A percentile compares a stretch with the other conserved stretches of the same genome.
These are phyloP conservation scores for Myotis lucifugus DNA, from an alignment of 2,113 vertebrate genomes.

Conservation along the genomic window DNA sequence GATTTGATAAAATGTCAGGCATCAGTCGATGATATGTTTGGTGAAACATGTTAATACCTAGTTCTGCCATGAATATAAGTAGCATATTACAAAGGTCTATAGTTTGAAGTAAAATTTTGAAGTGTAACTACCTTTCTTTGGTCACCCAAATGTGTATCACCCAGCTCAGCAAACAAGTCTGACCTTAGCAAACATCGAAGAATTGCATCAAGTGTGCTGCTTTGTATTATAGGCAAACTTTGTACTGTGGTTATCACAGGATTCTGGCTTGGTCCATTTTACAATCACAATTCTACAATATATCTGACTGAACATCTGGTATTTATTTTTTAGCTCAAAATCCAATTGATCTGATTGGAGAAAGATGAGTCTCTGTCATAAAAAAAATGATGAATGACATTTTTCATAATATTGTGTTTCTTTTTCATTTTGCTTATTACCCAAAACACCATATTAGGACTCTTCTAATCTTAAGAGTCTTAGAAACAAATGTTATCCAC, in stretches of 20 bases:
- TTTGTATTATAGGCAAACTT: not conserved
- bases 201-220: not conserved
- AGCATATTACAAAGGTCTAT: not conserved
- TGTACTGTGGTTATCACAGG: not conserved
- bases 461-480: not conserved
- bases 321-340: constrained; percentile 31
- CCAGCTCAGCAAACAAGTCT: not conserved
- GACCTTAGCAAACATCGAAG: not conserved
- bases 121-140: not conserved
- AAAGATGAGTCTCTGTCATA: not conserved
- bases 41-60: not conserved
- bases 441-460: not conserved
- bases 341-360: not conserved
- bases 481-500: not conserved
- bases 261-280: not conserved
- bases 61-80: constrained; percentile 10
- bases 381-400: not conserved
- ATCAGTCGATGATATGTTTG: not conserved
- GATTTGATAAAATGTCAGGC: not conserved
- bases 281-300: not conserved
- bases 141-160: not conserved
- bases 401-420: not conserved
- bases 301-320: not conserved
- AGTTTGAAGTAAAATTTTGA: not conserved
- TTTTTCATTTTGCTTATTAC: not conserved